phyloP scores from a whole-genome alignment of 2,888 invertebrate genomes.

The Euzetes globulus region DNA sequence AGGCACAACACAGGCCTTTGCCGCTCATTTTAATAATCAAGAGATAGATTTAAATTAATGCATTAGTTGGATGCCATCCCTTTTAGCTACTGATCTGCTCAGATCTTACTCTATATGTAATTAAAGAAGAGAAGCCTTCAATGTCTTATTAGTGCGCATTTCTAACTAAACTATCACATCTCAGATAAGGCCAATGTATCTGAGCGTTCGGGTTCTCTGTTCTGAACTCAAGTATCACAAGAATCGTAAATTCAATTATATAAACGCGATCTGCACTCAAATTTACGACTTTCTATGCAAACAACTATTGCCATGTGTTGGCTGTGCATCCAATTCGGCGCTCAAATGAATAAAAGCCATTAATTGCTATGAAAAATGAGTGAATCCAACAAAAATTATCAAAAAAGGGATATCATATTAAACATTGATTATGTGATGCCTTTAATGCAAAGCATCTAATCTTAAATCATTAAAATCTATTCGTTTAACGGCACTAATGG shows the following conservation, averaged over 20 bases:
- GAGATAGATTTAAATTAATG: slow-evolving; percentile 20
- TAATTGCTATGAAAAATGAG: slow-evolving; percentile 10
- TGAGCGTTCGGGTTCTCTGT: background rate
- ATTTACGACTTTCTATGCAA: slow-evolving; percentile 21
- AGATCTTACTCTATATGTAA: slow-evolving; percentile 22
- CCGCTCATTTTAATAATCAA: slow-evolving; percentile 20
- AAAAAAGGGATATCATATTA: too few relatives aligned
- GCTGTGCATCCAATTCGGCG: background rate
- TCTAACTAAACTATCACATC: background rate
- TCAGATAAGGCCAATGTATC: background rate
- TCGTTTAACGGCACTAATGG: too few relatives aligned
- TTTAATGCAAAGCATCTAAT: too few relatives aligned
- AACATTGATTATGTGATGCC: too few relatives aligned
- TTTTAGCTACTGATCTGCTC: background rate
- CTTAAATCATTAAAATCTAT: too few relatives aligned
- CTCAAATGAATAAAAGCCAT: background rate
- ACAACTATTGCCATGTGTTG: background rate
- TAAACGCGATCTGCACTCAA: slow-evolving; percentile 21
- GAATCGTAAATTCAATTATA: slow-evolving; percentile 17
- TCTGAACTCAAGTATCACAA: slow-evolving; percentile 10
- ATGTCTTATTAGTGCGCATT: slow-evolving; percentile 9
- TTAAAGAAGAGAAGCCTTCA: background rate
- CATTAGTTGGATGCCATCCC: background rate
- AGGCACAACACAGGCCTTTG: background rate
- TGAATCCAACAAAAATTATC: too few relatives aligned